phyloP scores from a whole-genome alignment of 2,113 vertebrate genomes.

The Ramphastos sulfuratus region DNA sequence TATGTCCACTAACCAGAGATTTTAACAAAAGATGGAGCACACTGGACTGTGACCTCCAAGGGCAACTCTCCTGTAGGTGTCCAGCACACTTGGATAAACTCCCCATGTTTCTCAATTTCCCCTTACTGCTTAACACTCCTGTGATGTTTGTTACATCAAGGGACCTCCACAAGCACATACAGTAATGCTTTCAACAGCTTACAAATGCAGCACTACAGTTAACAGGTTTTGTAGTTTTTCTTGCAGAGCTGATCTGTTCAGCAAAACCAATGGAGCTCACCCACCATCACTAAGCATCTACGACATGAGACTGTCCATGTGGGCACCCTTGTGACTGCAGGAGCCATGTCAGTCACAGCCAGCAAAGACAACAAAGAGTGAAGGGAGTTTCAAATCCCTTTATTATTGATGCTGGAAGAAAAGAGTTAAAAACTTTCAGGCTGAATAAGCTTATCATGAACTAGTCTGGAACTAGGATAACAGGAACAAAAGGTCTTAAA shows the following conservation, averaged over 20 bases:
- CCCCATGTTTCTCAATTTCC: not conserved
- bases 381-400: accelerated
- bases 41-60: accelerated
- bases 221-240: accelerated
- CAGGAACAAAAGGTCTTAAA: too few species aligned
- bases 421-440: too few species aligned
- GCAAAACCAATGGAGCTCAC: too few species aligned
- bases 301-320: accelerated
- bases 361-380: accelerated
- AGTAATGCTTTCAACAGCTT: accelerated
- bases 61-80: accelerated
- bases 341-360: accelerated
- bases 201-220: accelerated
- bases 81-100: accelerated
- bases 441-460: too few species aligned
- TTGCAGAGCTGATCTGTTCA: accelerated
- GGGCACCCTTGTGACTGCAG: accelerated
- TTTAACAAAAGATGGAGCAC: accelerated
- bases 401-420: too few species aligned
- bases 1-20: accelerated
- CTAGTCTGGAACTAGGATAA: too few species aligned
- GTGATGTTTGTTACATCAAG: accelerated
- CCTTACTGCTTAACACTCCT: accelerated
- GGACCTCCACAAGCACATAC: accelerated
- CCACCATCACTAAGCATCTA: accelerated